A percentile compares a stretch with the other conserved stretches of the same genome.
Evolutionary conservation across 2,888 invertebrate genomes (phyloP).

Genomic region (Aleiodes testaceus): DNA sequence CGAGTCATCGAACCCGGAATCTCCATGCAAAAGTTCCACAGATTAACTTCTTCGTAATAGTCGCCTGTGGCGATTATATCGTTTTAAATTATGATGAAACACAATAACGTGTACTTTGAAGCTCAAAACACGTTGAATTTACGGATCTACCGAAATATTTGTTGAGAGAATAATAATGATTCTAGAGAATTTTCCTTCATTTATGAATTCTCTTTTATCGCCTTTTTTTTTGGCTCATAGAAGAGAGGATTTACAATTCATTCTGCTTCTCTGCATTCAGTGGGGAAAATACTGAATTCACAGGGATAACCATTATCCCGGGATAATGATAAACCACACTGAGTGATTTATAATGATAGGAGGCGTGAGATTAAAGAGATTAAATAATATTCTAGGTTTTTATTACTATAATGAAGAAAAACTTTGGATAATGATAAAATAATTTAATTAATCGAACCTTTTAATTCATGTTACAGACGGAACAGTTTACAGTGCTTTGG

Average conservation of each 20-base stretch:
- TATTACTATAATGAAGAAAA: too few relatives aligned
- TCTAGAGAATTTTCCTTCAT: too few relatives aligned
- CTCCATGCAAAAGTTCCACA: background rate
- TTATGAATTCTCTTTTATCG: too few relatives aligned
- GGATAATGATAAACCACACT: conserved; percentile 1
- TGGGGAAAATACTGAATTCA: background rate
- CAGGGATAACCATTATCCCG: conserved; percentile 6
- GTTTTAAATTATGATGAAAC: conserved; percentile 5
- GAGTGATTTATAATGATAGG: background rate
- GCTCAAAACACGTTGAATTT: background rate
- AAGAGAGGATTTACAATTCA: background rate
- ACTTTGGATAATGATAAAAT: too few relatives aligned
- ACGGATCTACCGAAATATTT: too few relatives aligned
- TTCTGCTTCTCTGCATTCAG: background rate
- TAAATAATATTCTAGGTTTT: too few relatives aligned
- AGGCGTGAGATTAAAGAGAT: background rate
- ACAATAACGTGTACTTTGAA: conserved; percentile 22
- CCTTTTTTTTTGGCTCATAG: background rate
- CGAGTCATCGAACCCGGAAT: conserved; percentile 20
- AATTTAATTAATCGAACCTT: background rate
- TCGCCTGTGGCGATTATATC: background rate
- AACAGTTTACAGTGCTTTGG: conserved; percentile 91
- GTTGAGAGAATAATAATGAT: too few relatives aligned
- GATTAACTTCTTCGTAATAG: background rate
- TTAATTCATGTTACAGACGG: conserved; percentile 78